phyloP scores from a whole-genome alignment of 2,113 vertebrate genomes.

The Actenoides hombroni region DNA sequence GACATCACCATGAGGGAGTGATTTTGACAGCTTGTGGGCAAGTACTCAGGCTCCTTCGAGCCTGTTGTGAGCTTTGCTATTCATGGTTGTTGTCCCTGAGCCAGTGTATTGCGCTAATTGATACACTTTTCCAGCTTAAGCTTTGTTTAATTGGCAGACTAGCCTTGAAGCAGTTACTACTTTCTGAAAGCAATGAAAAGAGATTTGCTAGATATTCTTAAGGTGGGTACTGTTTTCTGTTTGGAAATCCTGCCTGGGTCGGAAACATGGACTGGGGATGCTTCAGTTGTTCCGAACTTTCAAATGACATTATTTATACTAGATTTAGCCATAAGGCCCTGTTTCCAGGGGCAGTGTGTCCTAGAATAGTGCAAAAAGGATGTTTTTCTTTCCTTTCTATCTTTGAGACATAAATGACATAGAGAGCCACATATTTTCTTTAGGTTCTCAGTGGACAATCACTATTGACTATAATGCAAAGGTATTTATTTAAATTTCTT shows the following conservation, averaged over 20 bases:
- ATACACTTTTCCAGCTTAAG: neutral
- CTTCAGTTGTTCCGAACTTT: too few relatives aligned
- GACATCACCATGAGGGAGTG: too few relatives aligned
- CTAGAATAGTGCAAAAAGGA: constrained; percentile 21
- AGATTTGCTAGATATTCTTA: neutral
- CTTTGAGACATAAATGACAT: neutral
- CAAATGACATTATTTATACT: constrained; percentile 24
- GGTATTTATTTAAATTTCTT: neutral
- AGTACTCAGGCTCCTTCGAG: neutral
- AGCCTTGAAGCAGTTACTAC: neutral
- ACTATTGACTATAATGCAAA: neutral
- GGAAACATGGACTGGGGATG: too few relatives aligned
- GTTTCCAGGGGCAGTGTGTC: neutral
- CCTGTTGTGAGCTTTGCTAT: neutral
- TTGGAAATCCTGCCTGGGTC: neutral
- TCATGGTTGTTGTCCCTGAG: neutral
- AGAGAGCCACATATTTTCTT: neutral
- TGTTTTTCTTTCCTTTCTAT: constrained; percentile 14
- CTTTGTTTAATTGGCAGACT: neutral
- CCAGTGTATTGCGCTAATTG: neutral
- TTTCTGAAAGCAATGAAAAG: neutral
- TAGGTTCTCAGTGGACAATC: neutral
- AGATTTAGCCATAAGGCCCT: neutral
- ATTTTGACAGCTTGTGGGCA: neutral
- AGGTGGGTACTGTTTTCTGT: neutral